Evolutionary conservation across 2,113 vertebrate species (phyloP).

Genomic region (Taurulus bubalis): DNA sequence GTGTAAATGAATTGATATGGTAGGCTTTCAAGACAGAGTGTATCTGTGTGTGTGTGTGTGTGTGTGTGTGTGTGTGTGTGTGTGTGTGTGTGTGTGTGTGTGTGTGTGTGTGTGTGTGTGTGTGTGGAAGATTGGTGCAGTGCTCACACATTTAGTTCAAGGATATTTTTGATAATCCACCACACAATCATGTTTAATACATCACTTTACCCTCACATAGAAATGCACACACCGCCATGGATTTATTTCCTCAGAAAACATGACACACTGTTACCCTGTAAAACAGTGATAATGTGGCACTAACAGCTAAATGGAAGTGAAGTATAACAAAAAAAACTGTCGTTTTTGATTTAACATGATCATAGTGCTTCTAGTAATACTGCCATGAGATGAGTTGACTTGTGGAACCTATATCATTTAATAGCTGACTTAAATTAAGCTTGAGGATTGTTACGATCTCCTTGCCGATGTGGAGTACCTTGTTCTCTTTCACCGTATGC

Average conservation of each 20-base stretch:
- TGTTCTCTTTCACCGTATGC: background rate
- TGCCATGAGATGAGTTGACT: slow-evolving; percentile 9
- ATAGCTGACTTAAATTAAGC: background rate
- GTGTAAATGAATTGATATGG: slow-evolving; percentile 32
- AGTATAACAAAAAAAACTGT: slow-evolving; percentile 27
- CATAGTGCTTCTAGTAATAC: slow-evolving; percentile 17
- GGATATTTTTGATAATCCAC: slow-evolving; percentile 43
- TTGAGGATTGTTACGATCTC: slow-evolving; percentile 8
- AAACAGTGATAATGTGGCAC: slow-evolving; percentile 45
- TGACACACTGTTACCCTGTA: slow-evolving; percentile 20
- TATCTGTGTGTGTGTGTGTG: background rate
- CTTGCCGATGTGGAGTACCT: background rate
- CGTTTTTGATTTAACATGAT: slow-evolving; percentile 28
- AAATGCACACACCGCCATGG: background rate
- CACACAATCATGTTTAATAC: slow-evolving; percentile 41
- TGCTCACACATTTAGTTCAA: slow-evolving; percentile 25
- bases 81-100: slow-evolving; percentile 4
- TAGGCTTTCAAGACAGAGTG: slow-evolving; percentile 19
- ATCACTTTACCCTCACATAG: slow-evolving; percentile 15
- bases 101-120: background rate
- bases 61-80: no score
- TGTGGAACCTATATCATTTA: slow-evolving; percentile 19
- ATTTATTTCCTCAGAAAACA: background rate
- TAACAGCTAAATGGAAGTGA: slow-evolving; percentile 45
- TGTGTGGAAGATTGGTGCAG: slow-evolving; percentile 1